Base-by-base conservation (phyloP, 1,140 invertebrate genomes). In the Choristoneura fumiferana region DNA sequence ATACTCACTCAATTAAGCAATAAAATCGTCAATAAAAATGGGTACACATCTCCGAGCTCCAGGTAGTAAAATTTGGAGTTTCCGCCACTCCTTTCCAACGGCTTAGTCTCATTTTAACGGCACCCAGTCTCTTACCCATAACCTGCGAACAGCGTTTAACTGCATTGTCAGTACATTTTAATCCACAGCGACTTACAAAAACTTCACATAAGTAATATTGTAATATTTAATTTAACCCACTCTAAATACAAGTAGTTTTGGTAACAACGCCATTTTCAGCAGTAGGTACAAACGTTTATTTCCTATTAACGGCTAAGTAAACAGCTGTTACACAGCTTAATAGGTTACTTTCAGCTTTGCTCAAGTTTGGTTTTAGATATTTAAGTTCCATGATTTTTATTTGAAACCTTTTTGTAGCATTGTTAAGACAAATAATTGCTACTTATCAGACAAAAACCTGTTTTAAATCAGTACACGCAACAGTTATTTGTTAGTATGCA, bases 161-260 rank as follows among this genome's bases (percentile, higher is more conserved):
- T 49, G 22, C 18, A 49, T 49, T 49, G 43, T 49, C 22, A 12
- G 5, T 37, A 9, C 8, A 37, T 9, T 37, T 37, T 37, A 4
- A 37, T 9, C 9, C 35, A 2, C 35, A 37, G 9, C 8, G 9
- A 37, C 9, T 9, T 37, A 3, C 3, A 37, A 37, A 29, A 49
- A 18, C 43, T 13, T 12, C 12, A 29, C 17, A n/a, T 49, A n/a
- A n/a, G n/a, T n/a, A 22, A 49, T 49, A 49, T 49, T n/a, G 18
- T 22, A 49, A 49, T 15, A 22, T 49, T 49, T 49, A 49, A 49
- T 49, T 49, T 49, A 22, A 29, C 18, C n/a, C 43, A 12, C 22
- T 17, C 6, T 49, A 22, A 49, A 22, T 18, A 18, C 43, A 12
- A 22, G 22, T 18, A 49, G 10, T 49, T 49, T 49, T 49, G n/a